Base-by-base conservation (phyloP, 1,140 invertebrate species). In the Idris sp. region DNA sequence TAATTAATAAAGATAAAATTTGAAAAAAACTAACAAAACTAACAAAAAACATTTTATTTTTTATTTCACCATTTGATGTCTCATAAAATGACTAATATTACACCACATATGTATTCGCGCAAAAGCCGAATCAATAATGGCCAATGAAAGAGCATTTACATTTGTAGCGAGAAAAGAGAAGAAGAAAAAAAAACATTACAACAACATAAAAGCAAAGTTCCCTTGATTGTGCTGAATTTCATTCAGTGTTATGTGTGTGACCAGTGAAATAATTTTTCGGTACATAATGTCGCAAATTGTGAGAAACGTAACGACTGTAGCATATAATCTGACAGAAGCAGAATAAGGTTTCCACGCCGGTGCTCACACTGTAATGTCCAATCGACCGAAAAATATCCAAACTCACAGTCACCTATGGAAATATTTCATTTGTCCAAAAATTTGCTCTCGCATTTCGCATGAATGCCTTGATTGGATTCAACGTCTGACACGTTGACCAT, bases 371-470 rank as follows among this genome's bases (percentile, higher is more conserved):
- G 78, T 81, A 79, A 79, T 76, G 74, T 53, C 77, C 79, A 79
- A 85, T 84, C 83, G 84, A 69, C 76, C 79, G 78, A 68, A 84
- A 84, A 85, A 81, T 79, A 81, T 84, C 78, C 79, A 78, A 80
- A 83, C 79, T 79, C 79, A 68, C 81, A 78, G 79, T 83, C 65
- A 76, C 71, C 69, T 72, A 38, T 68, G 74, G 78, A 75, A 83
- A 84, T 83, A 84, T 84, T 84, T 84, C 79, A 81, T 81, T 83
- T 74, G 64, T 64, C 65, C 56, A 71, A 65, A 77, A 81, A 79
- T 81, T 83, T 81, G 75, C 74, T 64, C 51, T 78, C 67, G 72
- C 68, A 81, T 78, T 78, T 78, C 54, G 36, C 75, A 74, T 61
- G 54, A 56, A 19, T 15, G 40, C 19, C 16, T 28, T 48, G 62